Conservation (phyloP, 2,113 vertebrate species). For the Camarhynchus parvulus region DNA sequence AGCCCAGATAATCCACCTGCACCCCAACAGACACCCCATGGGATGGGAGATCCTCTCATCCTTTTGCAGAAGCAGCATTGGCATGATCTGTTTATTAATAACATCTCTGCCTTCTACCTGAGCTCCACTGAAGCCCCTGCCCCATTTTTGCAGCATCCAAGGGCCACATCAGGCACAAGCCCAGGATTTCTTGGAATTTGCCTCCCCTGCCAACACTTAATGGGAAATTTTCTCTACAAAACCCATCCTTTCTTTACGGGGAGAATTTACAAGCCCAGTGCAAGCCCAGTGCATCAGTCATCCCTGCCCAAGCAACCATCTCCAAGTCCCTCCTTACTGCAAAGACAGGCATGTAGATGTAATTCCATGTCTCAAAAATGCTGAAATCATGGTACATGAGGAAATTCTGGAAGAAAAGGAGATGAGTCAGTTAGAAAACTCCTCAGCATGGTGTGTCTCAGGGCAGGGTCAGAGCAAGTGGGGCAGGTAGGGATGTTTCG, state of each 20-base stretch:
- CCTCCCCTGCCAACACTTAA: neutral
- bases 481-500: neutral
- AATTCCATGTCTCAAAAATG: rapidly evolving
- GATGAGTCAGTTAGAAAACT: neutral
- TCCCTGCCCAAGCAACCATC: neutral
- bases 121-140: neutral
- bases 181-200: neutral
- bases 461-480: neutral
- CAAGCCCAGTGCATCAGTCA: neutral
- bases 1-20: neutral
- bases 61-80: neutral
- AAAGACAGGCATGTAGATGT: neutral
- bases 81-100: neutral
- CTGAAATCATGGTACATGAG: rapidly evolving
- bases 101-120: neutral
- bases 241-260: neutral
- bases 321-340: slow-evolving; percentile 27
- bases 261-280: neutral
- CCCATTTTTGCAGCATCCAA: neutral
- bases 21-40: neutral
- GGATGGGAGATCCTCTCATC: neutral
- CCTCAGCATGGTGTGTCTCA: neutral
- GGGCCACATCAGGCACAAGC: neutral
- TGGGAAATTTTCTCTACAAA: neutral
- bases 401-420: neutral